A percentile compares a stretch with the other conserved stretches of the same genome.
These are phyloP conservation scores for Aurelia aurita DNA, from an alignment of 30 jellyfish, hydroid and myxozoan genomes.

Conservation along the genomic window DNA sequence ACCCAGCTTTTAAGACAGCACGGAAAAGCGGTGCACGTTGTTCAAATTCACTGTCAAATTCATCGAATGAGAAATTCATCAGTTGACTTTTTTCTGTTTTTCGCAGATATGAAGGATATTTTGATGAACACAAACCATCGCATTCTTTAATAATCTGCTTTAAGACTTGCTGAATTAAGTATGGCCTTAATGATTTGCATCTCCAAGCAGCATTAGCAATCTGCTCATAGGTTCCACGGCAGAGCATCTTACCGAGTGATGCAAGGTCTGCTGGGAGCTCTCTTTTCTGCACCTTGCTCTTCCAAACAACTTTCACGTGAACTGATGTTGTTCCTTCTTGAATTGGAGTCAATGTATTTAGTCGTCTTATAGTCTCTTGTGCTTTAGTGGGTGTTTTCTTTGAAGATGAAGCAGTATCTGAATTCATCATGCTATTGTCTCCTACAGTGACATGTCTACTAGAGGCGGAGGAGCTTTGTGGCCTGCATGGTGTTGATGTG, in stretches of 20 bases:
- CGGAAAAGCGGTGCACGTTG: conserved; percentile 17
- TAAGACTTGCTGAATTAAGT: background rate
- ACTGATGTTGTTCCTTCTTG: no score
- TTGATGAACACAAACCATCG: background rate
- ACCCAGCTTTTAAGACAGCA: conserved; percentile 12
- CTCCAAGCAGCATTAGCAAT: conserved; percentile 27
- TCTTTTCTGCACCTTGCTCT: no score
- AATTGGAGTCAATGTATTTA: no score
- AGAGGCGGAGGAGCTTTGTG: no score
- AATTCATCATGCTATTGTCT: no score
- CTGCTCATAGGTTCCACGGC: conserved; percentile 19
- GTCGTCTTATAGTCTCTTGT: no score
- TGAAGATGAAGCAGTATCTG: no score
- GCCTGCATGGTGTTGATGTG: no score
- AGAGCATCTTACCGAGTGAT: conserved; percentile 24
- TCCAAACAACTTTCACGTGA: no score
- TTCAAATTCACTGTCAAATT: background rate
- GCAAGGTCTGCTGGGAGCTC: no score
- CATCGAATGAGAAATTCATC: conserved; percentile 1
- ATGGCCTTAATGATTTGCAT: background rate
- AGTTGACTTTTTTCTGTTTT: background rate
- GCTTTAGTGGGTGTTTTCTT: no score
- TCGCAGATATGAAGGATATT: background rate
- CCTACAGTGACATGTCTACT: no score
- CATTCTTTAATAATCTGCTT: conserved; percentile 11